Evolutionary conservation across 2,888 invertebrate genomes (phyloP).

Genomic region (Phyto melanocephala): DNA sequence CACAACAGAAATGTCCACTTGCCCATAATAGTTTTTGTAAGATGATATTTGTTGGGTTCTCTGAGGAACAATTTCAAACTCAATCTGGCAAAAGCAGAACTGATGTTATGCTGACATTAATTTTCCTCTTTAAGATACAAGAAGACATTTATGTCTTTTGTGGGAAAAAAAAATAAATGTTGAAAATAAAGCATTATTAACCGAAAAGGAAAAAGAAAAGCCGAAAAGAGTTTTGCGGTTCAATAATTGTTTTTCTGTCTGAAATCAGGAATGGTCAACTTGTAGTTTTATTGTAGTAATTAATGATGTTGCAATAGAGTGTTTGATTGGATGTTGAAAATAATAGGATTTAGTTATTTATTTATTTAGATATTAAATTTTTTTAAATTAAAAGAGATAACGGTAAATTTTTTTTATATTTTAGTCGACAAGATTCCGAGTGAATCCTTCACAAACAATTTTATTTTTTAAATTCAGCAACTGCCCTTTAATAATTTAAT

Average conservation of each 20-base stretch:
- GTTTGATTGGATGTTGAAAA: too few species aligned
- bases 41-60: slow-evolving; percentile 48
- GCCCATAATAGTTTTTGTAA: slow-evolving; percentile 56
- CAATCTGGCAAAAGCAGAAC: slow-evolving; percentile 45
- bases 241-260: slow-evolving; percentile 12
- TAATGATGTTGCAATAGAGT: too few species aligned
- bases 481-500: too few species aligned
- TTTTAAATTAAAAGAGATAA: too few species aligned
- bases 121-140: slow-evolving; percentile 47
- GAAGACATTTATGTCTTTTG: slow-evolving; percentile 46
- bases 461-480: too few species aligned
- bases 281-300: too few species aligned
- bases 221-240: slow-evolving; percentile 21
- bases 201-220: not conserved
- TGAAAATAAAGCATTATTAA: slow-evolving; percentile 7
- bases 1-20: slow-evolving; percentile 56
- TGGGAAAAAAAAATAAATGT: not conserved
- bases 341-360: too few species aligned
- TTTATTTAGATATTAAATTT: too few species aligned
- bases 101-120: slow-evolving; percentile 59
- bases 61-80: slow-evolving; percentile 57
- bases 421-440: too few species aligned
- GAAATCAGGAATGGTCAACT: not conserved
- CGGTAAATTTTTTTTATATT: too few species aligned
- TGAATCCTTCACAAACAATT: too few species aligned